Evolutionary conservation across 2,888 invertebrate species (phyloP).

Genomic region (Gonocerus acuteangulatus): DNA sequence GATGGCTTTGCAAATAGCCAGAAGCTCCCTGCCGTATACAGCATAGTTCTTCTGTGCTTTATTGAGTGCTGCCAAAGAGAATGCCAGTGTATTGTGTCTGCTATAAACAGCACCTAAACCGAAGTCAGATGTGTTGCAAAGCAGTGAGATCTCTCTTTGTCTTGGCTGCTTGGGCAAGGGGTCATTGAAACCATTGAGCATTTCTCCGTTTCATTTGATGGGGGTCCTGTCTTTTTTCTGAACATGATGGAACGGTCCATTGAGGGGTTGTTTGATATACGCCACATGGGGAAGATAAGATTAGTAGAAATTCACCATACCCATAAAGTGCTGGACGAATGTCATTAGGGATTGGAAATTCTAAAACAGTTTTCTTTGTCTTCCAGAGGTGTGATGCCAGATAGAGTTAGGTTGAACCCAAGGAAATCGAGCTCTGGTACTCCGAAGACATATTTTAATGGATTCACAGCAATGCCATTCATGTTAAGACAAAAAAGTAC

Average conservation of each 20-base stretch:
- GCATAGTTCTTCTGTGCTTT: conserved; percentile 42
- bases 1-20: conserved; percentile 30
- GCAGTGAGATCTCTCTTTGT: conserved; percentile 39
- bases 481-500: conserved; percentile 32
- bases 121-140: conserved; percentile 42
- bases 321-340: neutral
- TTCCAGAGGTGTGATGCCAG: too few species aligned
- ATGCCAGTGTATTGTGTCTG: conserved; percentile 32
- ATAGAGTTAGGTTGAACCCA: conserved; percentile 24
- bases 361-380: conserved; percentile 35
- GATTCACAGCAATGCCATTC: conserved; percentile 38
- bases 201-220: conserved; percentile 28
- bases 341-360: conserved; percentile 33
- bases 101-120: conserved; percentile 42
- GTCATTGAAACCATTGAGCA: conserved; percentile 37
- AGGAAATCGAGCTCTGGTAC: conserved; percentile 27
- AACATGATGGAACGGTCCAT: neutral
- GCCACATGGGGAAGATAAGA: neutral
- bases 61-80: conserved; percentile 34
- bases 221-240: conserved; percentile 14
- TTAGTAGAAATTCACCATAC: too few species aligned
- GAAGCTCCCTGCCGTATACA: conserved; percentile 42
- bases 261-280: neutral
- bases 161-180: conserved; percentile 40
- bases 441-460: conserved; percentile 35